phyloP scores from a whole-genome alignment of 2,888 invertebrate genomes.

The Helicoverpa assulta region DNA sequence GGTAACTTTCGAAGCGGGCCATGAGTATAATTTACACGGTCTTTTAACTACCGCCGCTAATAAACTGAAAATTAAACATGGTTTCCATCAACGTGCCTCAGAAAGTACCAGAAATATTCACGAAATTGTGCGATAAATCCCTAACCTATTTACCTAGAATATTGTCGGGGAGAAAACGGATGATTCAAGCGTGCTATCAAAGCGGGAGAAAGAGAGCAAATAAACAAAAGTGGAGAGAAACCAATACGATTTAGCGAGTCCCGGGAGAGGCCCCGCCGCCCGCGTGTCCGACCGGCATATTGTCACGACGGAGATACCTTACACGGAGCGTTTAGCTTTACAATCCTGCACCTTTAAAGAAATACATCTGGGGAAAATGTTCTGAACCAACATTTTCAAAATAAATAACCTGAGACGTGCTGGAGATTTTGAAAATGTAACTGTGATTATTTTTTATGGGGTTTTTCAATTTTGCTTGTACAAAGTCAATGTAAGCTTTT shows the following conservation, averaged over 20 bases:
- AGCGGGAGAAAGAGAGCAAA: conserved; percentile 71
- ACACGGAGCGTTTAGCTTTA: conserved; percentile 50
- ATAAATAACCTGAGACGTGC: background rate
- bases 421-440: too few relatives aligned
- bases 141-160: conserved; percentile 45
- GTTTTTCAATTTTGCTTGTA: background rate
- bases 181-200: conserved; percentile 62
- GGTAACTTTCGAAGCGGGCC: conserved; percentile 41
- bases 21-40: conserved; percentile 42
- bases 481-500: too few relatives aligned
- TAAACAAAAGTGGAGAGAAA: conserved; percentile 79
- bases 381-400: conserved; percentile 4
- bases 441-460: background rate
- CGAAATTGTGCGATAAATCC: conserved; percentile 16
- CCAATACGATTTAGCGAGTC: conserved; percentile 84
- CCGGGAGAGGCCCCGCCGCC: conserved; percentile 69
- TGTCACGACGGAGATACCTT: conserved; percentile 77
- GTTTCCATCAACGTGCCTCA: conserved; percentile 29
- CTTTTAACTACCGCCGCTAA: conserved; percentile 43
- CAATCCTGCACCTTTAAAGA: conserved; percentile 33
- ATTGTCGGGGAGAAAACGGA: conserved; percentile 38
- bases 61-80: conserved; percentile 49
- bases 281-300: conserved; percentile 72
- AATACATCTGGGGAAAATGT: conserved; percentile 14
- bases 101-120: conserved; percentile 18